phyloP scores from a whole-genome alignment of 1,140 invertebrate genomes.

The Megalopta genalis region DNA sequence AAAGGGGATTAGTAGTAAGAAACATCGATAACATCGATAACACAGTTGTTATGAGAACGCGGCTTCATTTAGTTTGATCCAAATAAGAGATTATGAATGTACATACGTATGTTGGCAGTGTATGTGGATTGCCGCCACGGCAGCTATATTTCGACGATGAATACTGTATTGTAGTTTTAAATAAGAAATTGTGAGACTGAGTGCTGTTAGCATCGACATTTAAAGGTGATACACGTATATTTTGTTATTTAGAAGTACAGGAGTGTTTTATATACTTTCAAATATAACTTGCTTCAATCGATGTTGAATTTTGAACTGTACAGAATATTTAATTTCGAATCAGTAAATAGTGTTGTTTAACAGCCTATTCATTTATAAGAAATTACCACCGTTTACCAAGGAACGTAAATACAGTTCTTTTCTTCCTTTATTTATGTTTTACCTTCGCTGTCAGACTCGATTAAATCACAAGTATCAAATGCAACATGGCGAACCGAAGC shows the following conservation, averaged over 20 bases:
- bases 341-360: background rate
- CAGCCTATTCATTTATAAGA: background rate
- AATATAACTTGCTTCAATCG: conserved; percentile 2
- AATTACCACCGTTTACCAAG: background rate
- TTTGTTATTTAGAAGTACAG: background rate
- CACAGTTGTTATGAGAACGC: conserved; percentile 18
- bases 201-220: conserved; percentile 33
- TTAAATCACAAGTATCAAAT: conserved; percentile 41
- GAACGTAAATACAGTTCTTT: background rate
- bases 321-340: background rate
- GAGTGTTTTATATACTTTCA: background rate
- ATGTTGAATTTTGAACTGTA: background rate
- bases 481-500: conserved; percentile 51
- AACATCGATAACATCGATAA: background rate
- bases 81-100: conserved; percentile 35
- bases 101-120: conserved; percentile 42
- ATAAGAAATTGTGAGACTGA: conserved; percentile 20
- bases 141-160: conserved; percentile 31
- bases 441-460: conserved; percentile 21
- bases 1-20: background rate
- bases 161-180: conserved; percentile 37
- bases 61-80: conserved; percentile 38
- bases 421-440: conserved; percentile 34
- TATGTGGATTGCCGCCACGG: conserved; percentile 46
- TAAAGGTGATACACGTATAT: conserved; percentile 35